Conservation (phyloP, 2,113 vertebrate species). For the Albula glossodonta region DNA sequence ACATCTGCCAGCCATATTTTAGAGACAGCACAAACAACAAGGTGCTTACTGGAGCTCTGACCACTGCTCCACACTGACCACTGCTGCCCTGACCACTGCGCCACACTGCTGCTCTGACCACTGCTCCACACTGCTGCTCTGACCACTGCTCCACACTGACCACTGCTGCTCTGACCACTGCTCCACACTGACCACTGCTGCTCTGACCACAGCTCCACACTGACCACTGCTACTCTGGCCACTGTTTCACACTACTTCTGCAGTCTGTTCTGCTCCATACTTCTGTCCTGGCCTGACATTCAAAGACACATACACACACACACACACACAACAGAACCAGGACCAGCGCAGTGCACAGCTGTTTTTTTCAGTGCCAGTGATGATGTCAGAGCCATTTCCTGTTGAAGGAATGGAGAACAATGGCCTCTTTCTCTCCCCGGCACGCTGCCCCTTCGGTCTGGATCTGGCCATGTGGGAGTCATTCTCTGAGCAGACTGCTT, state of each 20-base stretch:
- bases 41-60: not conserved
- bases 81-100: conserved; percentile 4
- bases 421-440: conserved; percentile 53
- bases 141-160: not conserved
- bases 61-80: conserved; percentile 45
- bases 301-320: conserved; percentile 27
- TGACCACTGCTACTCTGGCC: not conserved
- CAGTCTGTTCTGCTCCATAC: not conserved
- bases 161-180: not conserved
- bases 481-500: not conserved
- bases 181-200: conserved; percentile 1
- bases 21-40: not conserved
- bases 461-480: conserved; percentile 20
- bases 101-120: not conserved
- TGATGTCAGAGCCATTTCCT: conserved; percentile 59
- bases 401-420: conserved; percentile 66
- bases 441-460: conserved; percentile 44
- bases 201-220: not conserved
- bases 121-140: too few relatives aligned
- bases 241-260: not conserved
- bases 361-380: conserved; percentile 43
- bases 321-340: conserved; percentile 31
- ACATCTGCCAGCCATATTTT: not conserved
- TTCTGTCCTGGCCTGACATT: conserved; percentile 7
- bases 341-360: conserved; percentile 47